Evolutionary conservation across 2,888 invertebrate genomes (phyloP).

Genomic region (Bruchidius siliquastri): DNA sequence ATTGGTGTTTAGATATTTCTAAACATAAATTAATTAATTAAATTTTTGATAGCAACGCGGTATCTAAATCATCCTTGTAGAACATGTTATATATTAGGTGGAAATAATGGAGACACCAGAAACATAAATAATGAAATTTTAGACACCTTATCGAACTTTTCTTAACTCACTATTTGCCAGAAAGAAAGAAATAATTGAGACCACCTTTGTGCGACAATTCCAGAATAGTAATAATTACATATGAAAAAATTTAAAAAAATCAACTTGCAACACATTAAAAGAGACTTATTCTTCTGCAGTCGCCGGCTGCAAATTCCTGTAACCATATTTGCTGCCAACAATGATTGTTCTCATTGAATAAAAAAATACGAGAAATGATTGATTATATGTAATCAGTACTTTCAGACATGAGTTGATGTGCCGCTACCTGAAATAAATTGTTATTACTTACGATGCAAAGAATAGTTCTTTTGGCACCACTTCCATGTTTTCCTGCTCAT

Average conservation of each 20-base stretch:
- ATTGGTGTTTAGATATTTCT: too few species aligned
- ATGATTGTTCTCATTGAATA: not conserved
- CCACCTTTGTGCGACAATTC: not conserved
- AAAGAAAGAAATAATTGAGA: not conserved
- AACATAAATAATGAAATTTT: too few species aligned
- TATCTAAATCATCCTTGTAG: too few species aligned
- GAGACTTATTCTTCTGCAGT: not conserved
- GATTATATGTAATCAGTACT: not conserved
- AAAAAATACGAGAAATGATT: not conserved
- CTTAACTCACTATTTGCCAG: too few species aligned
- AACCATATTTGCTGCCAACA: not conserved
- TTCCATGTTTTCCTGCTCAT: too few species aligned
- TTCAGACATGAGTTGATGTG: not conserved
- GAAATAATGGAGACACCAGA: too few species aligned
- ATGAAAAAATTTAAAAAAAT: not conserved
- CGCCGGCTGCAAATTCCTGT: not conserved
- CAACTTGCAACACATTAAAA: not conserved
- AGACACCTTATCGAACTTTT: too few species aligned
- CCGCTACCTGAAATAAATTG: not conserved
- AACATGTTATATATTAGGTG: too few species aligned
- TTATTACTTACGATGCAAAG: too few species aligned
- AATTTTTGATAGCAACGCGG: too few species aligned
- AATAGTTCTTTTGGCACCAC: too few species aligned
- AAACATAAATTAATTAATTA: too few species aligned
- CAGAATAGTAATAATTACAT: not conserved